These are phyloP conservation scores for Tachina grossa DNA, from an alignment of 2,888 invertebrate genomes.

Conservation along the genomic window DNA sequence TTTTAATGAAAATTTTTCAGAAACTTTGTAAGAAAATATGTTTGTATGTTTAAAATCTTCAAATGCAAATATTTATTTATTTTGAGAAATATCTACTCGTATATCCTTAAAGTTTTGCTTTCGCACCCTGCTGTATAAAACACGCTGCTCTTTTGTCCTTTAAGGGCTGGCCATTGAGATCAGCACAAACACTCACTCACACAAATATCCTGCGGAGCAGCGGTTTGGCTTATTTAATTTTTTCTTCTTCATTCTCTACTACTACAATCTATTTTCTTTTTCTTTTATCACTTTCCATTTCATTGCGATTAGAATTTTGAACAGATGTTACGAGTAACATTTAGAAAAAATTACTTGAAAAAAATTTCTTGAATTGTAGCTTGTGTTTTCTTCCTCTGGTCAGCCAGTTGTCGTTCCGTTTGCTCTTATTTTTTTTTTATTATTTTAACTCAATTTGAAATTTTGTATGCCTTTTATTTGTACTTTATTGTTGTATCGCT, in stretches of 20 bases:
- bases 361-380: background rate
- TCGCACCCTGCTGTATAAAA: conserved; percentile 12
- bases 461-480: conserved; percentile 63
- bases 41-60: no score
- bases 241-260: conserved; percentile 25
- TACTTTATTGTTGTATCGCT: conserved; percentile 69
- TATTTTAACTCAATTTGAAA: conserved; percentile 48
- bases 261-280: conserved; percentile 22
- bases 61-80: no score
- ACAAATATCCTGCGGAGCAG: conserved; percentile 31
- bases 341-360: background rate
- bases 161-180: conserved; percentile 1
- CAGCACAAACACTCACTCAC: conserved; percentile 6
- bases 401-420: background rate
- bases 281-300: conserved; percentile 4
- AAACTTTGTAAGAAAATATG: no score
- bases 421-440: conserved; percentile 6
- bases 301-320: background rate
- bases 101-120: background rate
- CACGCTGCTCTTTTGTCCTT: conserved; percentile 9
- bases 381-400: conserved; percentile 2
- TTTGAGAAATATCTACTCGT: no score
- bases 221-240: conserved; percentile 51
- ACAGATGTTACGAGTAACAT: conserved; percentile 13
- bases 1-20: no score